A percentile compares a stretch with the other conserved stretches of the same genome.
Evolutionary conservation across 1,140 invertebrate genomes (phyloP).

Genomic region (Drosophila pandora): DNA sequence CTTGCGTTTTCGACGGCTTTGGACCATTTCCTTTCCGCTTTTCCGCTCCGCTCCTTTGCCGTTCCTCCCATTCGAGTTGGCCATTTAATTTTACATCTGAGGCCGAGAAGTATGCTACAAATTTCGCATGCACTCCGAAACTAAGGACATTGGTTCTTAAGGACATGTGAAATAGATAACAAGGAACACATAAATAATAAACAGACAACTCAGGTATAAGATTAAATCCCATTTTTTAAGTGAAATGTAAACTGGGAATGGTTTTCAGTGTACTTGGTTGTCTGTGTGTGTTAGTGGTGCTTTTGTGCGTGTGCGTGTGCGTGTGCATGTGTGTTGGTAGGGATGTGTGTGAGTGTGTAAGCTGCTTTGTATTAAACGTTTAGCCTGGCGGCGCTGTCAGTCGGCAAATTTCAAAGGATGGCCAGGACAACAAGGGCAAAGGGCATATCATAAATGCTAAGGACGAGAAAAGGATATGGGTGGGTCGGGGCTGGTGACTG

Average conservation of each 20-base stretch:
- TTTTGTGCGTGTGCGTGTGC: slow-evolving; percentile 10
- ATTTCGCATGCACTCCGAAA: slow-evolving; percentile 5
- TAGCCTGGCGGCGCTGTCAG: slow-evolving; percentile 59
- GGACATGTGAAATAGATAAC: not conserved
- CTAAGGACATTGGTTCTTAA: not conserved
- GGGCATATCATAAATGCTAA: slow-evolving; percentile 13
- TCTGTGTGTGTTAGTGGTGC: not conserved
- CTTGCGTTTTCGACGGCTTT: slow-evolving; percentile 16
- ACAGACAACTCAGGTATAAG: not conserved
- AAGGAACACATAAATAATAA: not conserved
- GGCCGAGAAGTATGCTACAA: slow-evolving; percentile 47
- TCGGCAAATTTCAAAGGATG: slow-evolving; percentile 67
- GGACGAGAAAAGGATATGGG: not conserved
- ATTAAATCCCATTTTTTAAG: no score
- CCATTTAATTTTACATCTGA: slow-evolving; percentile 48
- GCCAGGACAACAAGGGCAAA: slow-evolving; percentile 41
- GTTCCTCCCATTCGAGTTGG: slow-evolving; percentile 21
- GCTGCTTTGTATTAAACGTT: slow-evolving; percentile 61
- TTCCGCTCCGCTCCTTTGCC: not conserved
- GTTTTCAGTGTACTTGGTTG: not conserved
- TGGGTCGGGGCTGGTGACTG: no score
- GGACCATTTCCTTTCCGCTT: slow-evolving; percentile 1
- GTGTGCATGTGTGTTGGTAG: not conserved
- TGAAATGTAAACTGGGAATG: not conserved
- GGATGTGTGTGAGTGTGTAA: slow-evolving; percentile 11